Conservation (phyloP, 1,140 invertebrate genomes). For the Amphibalanus amphitrite region DNA sequence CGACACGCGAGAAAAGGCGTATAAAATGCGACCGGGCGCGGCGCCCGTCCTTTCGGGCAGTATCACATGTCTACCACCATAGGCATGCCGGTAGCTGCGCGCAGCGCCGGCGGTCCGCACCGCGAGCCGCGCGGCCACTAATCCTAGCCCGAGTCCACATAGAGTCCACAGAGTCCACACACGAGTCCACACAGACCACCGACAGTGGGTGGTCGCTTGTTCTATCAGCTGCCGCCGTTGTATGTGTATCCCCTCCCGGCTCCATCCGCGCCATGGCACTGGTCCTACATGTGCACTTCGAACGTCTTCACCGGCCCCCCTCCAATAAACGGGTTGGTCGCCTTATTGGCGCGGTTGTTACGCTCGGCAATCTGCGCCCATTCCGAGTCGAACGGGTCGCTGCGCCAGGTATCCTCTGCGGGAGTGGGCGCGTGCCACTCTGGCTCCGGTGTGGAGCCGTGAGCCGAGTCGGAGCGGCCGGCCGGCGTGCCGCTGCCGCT, state of each 20-base stretch:
- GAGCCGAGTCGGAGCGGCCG: background rate
- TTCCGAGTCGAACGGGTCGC: conserved; percentile 70
- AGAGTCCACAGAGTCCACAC: too few relatives aligned
- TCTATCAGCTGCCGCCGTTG: background rate
- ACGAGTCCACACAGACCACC: background rate
- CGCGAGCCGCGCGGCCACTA: background rate
- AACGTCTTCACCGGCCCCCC: conserved; percentile 34
- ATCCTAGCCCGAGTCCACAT: background rate
- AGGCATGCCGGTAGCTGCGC: background rate
- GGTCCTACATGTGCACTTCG: conserved; percentile 35
- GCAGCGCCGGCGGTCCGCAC: too few relatives aligned
- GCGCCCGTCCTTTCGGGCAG: too few relatives aligned
- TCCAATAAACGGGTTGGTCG: conserved; percentile 31
- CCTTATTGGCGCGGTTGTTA: conserved; percentile 20
- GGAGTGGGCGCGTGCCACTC: conserved; percentile 5
- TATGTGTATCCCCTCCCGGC: background rate
- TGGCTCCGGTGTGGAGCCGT: conserved; percentile 7
- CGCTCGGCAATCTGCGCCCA: conserved; percentile 45
- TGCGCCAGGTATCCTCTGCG: background rate
- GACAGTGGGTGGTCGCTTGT: too few relatives aligned
- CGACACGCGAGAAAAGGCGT: background rate
- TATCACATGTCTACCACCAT: background rate
- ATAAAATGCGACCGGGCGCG: background rate
- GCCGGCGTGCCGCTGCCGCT: background rate
- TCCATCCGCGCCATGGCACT: background rate